Evolutionary conservation across 2,113 vertebrate species (phyloP).

Genomic region (Oxygymnocypris stewartii): DNA sequence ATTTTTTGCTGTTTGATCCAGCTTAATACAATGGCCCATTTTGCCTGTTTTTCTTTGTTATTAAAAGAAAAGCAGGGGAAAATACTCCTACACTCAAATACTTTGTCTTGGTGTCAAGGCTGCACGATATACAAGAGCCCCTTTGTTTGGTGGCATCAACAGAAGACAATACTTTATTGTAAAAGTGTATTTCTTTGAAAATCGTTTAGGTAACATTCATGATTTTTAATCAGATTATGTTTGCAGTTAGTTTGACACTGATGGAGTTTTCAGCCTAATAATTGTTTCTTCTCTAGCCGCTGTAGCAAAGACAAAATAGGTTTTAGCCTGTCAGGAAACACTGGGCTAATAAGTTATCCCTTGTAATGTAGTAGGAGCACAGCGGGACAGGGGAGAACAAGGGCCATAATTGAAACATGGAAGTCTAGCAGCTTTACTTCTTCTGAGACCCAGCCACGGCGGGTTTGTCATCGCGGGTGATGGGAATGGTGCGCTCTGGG

Average conservation of each 20-base stretch:
- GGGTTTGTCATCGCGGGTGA: slow-evolving; percentile 84
- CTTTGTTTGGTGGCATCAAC: slow-evolving; percentile 21
- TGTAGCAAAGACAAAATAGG: background rate
- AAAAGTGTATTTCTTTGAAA: slow-evolving; percentile 15
- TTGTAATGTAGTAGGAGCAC: slow-evolving; percentile 44
- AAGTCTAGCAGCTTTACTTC: slow-evolving; percentile 77
- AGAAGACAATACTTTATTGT: slow-evolving; percentile 32
- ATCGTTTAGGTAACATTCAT: slow-evolving; percentile 2
- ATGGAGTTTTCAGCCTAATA: background rate
- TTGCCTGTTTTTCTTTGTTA: slow-evolving; percentile 19
- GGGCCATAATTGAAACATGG: background rate
- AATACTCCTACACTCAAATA: slow-evolving; percentile 42
- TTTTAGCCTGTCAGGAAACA: background rate
- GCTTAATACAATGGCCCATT: background rate
- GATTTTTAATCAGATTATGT: background rate
- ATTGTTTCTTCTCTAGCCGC: background rate
- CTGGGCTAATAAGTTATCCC: background rate
- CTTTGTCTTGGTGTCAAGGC: slow-evolving; percentile 21
- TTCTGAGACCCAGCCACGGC: slow-evolving; percentile 76
- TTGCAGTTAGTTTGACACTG: background rate
- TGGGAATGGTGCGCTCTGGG: slow-evolving; percentile 84
- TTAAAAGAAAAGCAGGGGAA: background rate
- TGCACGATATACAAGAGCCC: slow-evolving; percentile 15
- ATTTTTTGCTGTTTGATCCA: background rate
- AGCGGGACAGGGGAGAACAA: slow-evolving; percentile 49